These are phyloP conservation scores for Trissolcus japonicus DNA, from an alignment of 2,888 invertebrate species.

Conservation along the genomic window DNA sequence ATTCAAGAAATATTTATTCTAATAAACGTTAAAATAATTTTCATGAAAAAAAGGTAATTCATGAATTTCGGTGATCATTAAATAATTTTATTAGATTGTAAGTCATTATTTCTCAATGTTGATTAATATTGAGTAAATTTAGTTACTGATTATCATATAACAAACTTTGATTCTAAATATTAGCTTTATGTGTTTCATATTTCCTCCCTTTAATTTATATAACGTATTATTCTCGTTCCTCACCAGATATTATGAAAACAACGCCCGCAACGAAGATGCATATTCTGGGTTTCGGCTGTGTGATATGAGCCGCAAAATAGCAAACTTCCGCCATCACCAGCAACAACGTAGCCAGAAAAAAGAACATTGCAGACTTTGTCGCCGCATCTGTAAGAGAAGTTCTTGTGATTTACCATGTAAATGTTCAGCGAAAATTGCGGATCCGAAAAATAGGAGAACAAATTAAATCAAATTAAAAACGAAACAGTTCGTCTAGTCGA, in stretches of 20 bases:
- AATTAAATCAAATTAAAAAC: neutral
- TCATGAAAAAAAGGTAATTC: no score
- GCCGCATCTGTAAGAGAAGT: conserved; percentile 85
- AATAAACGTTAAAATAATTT: no score
- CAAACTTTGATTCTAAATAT: neutral
- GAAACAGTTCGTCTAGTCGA: neutral
- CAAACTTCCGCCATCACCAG: conserved; percentile 88
- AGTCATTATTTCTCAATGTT: conserved; percentile 41
- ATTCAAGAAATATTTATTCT: no score
- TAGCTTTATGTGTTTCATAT: neutral
- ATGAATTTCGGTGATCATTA: no score
- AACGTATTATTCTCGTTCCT: conserved; percentile 64
- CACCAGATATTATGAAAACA: conserved; percentile 92
- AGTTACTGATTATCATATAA: conserved; percentile 17
- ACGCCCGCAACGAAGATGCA: conserved; percentile 92
- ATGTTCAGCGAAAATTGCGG: neutral
- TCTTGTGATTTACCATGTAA: conserved; percentile 7
- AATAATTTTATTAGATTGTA: conserved; percentile 22
- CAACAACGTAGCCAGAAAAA: conserved; percentile 86
- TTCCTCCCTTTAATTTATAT: conserved; percentile 5
- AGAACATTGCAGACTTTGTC: conserved; percentile 89
- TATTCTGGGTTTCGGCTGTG: conserved; percentile 83
- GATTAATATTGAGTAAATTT: conserved; percentile 13
- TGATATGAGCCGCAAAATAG: conserved; percentile 88
- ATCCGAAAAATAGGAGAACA: neutral